Evolutionary conservation across 1,140 invertebrate genomes (phyloP), one percentile per base, ranked within the genome.

Genomic region (Spodoptera litura): DNA sequence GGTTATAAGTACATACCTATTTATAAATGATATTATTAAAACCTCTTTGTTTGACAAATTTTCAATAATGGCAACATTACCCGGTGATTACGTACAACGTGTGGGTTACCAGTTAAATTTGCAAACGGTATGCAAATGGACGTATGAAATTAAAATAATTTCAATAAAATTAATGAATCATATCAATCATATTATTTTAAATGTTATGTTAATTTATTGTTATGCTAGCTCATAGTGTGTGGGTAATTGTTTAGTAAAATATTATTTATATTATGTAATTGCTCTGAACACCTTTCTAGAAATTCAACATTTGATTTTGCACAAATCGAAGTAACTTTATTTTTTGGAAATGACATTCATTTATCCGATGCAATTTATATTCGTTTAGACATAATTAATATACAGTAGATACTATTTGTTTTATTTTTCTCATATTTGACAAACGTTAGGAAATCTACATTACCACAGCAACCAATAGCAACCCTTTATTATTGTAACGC

Each of bases 61-160:
- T 72, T 72, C 70, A 25, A 72, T 58, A 58, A 72, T 44, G 53
- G n/a, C 12, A 38, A 53, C 49, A 53, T 70, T 72, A 72, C 53
- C 25, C 52, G 10, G n/a, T 31, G 58, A 72, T 58, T 72, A 58
- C 9, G 52, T 20, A 44, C n/a, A 72, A 58, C 25, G 52, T 70
- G 15, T 52, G 35, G 44, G 70, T 72, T 31, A 44, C 31, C 31
- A 72, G 15, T 72, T 11, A 56, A 56, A 72, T 44, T 38, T 3
- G 11, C 53, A 72, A 72, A 58, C 31, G n/a, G 56, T 38, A 38
- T 71, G 68, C 20, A 55, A 58, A 58, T 58, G 53, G 15, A 20
- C 27, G 8, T 15, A 10, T n/a, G 53, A 56, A 38, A 72, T 58
- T 72, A 55, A 53, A 70, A 55, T 55, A 72, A 56, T 72, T 56